Base-by-base conservation (phyloP, 1,140 invertebrate genomes). In the Cephus cinctus region DNA sequence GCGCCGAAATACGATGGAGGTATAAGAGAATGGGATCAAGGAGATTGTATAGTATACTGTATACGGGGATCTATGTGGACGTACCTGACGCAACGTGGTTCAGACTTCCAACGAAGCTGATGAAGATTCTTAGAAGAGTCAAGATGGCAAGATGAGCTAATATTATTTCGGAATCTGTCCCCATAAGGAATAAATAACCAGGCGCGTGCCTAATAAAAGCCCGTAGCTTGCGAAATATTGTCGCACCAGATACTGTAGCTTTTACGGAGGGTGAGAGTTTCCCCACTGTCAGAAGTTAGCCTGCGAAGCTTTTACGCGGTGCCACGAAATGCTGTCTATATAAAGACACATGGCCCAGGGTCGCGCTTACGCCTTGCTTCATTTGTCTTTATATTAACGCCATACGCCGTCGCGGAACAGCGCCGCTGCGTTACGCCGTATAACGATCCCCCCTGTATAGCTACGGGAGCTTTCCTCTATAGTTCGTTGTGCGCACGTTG, bases 321-420 rank as follows among this genome's bases (percentile, higher is more conserved):
- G 52, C 55, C 52, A 55, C 46, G 52, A 51, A 60, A 58, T 59
- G 58, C 48, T 50, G 47, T 64, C 61, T 59, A 60, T 67, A 72
- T 72, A 73, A 69, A 75, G 72, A 75, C 71, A 70, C 69, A 75
- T 69, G 66, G 65, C 66, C 54, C 47, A 36, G 30, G 56, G 56
- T 52, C 47, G 54, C 47, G 38, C 20, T 41, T 18, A 46, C 42
- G 56, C 50, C 25, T 52, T 47, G 69, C 65, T 73, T 72, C 71
- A 73, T 75, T 71, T 75, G 69, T 73, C 69, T 73, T 73, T 71
- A 75, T 75, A 75, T 73, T 72, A 72, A 60, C 67, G 47, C 49
- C 52, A 56, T 56, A 58, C 61, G 61, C 57, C 55, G 47, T n/a
- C n/a, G n/a, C n/a, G n/a, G n/a, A n/a, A n/a, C n/a, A n/a, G n/a